Conservation (phyloP, 2,797 vertebrate species). For the Steatocranus sp. region DNA sequence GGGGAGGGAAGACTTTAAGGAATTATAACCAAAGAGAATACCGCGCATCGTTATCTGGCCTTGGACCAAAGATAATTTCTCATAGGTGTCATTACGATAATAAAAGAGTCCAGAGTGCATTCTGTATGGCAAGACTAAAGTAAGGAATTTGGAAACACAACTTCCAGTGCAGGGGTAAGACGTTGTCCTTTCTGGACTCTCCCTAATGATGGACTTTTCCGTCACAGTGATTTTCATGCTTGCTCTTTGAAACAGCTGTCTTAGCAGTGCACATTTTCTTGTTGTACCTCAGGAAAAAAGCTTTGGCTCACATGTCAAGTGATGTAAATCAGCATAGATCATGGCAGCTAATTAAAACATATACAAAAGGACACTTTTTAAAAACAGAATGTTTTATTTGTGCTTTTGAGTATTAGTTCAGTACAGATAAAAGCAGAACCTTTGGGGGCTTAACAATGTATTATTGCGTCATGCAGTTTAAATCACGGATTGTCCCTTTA, state of each 20-base stretch:
- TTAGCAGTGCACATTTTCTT: not conserved
- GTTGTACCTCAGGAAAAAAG: not conserved
- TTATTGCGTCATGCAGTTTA: not conserved
- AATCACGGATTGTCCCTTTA: not conserved
- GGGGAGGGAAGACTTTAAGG: not conserved
- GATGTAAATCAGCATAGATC: not conserved
- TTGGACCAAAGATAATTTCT: not conserved
- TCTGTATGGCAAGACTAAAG: not conserved
- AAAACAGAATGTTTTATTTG: not conserved
- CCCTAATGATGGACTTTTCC: not conserved
- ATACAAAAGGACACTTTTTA: not conserved
- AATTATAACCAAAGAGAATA: not conserved
- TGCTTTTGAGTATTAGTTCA: not conserved
- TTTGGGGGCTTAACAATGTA: not conserved
- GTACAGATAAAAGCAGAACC: not conserved
- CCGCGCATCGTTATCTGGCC: not conserved
- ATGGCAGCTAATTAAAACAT: not conserved
- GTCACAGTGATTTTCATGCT: not conserved
- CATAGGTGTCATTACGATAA: not conserved
- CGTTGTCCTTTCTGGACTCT: not conserved
- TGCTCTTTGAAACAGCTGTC: not conserved
- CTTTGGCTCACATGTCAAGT: not conserved
- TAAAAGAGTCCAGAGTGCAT: not conserved
- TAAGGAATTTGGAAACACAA: not conserved
- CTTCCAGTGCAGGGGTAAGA: not conserved